These are phyloP conservation scores for Pseudomyrmex sp. DNA, from an alignment of 1,140 invertebrate genomes.

Conservation along the genomic window DNA sequence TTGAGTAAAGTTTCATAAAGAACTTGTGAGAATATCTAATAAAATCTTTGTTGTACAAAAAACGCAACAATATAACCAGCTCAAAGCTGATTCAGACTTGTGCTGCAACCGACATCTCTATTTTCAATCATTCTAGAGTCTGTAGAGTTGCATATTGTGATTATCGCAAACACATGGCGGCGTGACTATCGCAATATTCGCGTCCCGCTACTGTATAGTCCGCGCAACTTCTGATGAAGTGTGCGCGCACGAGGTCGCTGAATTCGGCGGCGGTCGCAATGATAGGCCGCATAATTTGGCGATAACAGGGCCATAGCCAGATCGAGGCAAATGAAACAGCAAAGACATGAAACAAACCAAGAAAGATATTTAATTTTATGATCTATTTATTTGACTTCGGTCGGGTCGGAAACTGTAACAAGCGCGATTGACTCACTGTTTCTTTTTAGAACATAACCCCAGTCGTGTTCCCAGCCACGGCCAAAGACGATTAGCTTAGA, in stretches of 20 bases:
- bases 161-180: conserved; percentile 47
- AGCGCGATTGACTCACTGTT: background rate
- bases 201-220: background rate
- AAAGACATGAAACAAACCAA: background rate
- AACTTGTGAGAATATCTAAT: no score
- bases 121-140: no score
- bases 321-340: background rate
- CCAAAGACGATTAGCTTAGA: background rate
- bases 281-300: background rate
- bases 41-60: no score
- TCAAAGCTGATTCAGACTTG: no score
- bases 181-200: background rate
- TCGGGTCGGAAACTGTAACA: no score
- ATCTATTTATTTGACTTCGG: background rate
- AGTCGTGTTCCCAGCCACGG: no score
- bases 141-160: conserved; percentile 1
- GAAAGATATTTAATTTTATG: background rate
- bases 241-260: background rate
- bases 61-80: no score
- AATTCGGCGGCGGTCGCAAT: background rate
- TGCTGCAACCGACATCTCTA: background rate
- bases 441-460: conserved; percentile 17
- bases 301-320: background rate
- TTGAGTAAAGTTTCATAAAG: no score
- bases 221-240: background rate